Evolutionary conservation across 1,140 invertebrate genomes (phyloP).

Genomic region (Hormaphis cornu): DNA sequence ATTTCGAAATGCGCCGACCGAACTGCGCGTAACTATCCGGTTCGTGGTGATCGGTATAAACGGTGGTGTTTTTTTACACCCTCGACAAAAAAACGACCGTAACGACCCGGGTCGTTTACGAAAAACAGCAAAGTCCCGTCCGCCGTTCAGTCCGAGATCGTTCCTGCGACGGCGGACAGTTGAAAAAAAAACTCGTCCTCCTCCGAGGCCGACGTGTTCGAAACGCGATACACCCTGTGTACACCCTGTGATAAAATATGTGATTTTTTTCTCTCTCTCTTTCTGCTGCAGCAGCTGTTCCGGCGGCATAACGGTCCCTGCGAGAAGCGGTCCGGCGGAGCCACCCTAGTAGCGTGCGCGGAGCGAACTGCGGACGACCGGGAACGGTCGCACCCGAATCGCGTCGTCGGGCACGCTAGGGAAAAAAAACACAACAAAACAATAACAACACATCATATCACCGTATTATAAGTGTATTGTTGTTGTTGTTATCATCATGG

Average conservation of each 20-base stretch:
- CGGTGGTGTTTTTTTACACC: no score
- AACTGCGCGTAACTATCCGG: no score
- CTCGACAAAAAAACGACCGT: no score
- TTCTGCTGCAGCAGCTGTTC: slow-evolving; percentile 12
- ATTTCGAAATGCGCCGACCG: no score
- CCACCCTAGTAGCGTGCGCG: not conserved
- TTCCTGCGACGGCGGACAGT: no score
- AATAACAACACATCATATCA: not conserved
- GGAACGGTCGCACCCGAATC: not conserved
- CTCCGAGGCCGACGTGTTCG: not conserved
- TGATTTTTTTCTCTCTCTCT: not conserved
- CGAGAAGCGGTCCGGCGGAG: slow-evolving; percentile 5
- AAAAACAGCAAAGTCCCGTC: no score
- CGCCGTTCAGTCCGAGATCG: no score
- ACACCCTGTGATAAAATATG: no score
- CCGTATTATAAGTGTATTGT: not conserved
- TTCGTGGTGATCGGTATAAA: no score
- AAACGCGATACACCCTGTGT: not conserved
- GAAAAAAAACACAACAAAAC: not conserved
- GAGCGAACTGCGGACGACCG: no score
- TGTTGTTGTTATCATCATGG: not conserved
- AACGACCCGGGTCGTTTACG: no score
- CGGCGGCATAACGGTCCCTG: slow-evolving; percentile 20
- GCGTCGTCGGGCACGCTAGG: not conserved
- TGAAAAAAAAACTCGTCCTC: no score